phyloP scores from a whole-genome alignment of 2,888 invertebrate genomes.

The Petrolisthes manimaculis region DNA sequence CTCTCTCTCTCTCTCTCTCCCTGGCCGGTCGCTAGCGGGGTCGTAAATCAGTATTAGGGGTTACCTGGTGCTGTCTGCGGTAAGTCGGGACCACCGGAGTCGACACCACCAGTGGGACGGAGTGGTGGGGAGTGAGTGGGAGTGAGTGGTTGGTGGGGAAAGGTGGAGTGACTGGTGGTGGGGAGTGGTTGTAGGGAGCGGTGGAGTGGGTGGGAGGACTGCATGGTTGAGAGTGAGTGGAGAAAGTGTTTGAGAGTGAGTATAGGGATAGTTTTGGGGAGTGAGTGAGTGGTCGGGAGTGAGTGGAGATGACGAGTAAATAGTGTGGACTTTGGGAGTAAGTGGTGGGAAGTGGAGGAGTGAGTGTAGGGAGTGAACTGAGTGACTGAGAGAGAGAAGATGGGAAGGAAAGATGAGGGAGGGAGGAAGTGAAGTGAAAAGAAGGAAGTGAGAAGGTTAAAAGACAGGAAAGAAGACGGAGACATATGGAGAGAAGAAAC shows the following conservation, averaged over 20 bases:
- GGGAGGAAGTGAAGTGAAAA: neutral
- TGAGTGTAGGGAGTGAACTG: neutral
- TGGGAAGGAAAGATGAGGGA: neutral
- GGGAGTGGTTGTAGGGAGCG: neutral
- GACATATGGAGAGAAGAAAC: neutral
- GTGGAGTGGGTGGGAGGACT: neutral
- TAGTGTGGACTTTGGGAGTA: neutral
- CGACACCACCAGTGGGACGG: neutral
- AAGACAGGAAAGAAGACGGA: neutral
- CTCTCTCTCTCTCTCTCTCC: neutral
- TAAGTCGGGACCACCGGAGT: slow-evolving; percentile 45
- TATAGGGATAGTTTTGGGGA: neutral
- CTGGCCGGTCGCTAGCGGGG: slow-evolving; percentile 16
- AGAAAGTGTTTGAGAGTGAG: neutral
- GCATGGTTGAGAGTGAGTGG: neutral
- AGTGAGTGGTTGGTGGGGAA: neutral
- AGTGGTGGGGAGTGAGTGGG: neutral
- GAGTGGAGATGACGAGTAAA: neutral
- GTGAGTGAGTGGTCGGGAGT: neutral
- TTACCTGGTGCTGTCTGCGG: slow-evolving; percentile 36
- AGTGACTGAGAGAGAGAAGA: neutral
- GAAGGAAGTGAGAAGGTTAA: neutral
- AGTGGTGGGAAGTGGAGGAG: neutral
- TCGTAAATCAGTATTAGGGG: slow-evolving; percentile 59
- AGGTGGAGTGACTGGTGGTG: neutral